Percentiles rank a stretch among this genome's conserved stretches.
Evolutionary conservation across 2,888 invertebrate species (phyloP).

Genomic region (Lasioglossum marginatum): DNA sequence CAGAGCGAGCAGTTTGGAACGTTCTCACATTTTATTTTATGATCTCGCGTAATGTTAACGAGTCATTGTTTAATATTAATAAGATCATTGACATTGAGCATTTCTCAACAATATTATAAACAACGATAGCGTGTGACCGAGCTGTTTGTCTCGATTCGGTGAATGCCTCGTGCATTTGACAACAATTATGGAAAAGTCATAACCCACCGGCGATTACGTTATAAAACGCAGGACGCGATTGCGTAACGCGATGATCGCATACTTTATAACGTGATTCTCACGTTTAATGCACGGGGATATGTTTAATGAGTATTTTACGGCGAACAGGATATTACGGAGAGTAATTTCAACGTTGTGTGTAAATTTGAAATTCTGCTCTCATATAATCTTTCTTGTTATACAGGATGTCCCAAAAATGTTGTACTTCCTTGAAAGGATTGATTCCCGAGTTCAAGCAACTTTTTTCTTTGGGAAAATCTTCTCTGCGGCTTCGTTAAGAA

Average conservation of each 20-base stretch:
- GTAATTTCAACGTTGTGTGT: slow-evolving; percentile 21
- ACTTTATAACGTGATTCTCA: slow-evolving; percentile 35
- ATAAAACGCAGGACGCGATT: slow-evolving; percentile 22
- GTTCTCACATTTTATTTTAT: not conserved
- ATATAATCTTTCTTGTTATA: not conserved
- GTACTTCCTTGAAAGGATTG: too few species aligned
- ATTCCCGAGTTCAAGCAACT: too few species aligned
- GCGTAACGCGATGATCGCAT: slow-evolving; percentile 35
- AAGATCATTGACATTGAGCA: not conserved
- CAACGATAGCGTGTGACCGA: not conserved
- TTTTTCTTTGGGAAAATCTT: too few species aligned
- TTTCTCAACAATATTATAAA: not conserved
- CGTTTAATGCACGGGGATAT: slow-evolving; percentile 25
- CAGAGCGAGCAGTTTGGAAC: not conserved
- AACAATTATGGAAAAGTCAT: slow-evolving; percentile 5
- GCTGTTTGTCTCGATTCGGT: not conserved
- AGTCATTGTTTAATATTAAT: not conserved
- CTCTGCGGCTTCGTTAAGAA: too few species aligned
- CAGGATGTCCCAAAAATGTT: too few species aligned
- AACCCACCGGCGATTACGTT: slow-evolving; percentile 15
- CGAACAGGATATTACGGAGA: not conserved
- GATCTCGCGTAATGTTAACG: not conserved
- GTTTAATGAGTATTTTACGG: slow-evolving; percentile 15
- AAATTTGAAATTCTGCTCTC: slow-evolving; percentile 4
- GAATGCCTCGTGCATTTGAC: not conserved